phyloP scores from a whole-genome alignment of 1,140 invertebrate genomes.

The Catajapyx aquilonaris region DNA sequence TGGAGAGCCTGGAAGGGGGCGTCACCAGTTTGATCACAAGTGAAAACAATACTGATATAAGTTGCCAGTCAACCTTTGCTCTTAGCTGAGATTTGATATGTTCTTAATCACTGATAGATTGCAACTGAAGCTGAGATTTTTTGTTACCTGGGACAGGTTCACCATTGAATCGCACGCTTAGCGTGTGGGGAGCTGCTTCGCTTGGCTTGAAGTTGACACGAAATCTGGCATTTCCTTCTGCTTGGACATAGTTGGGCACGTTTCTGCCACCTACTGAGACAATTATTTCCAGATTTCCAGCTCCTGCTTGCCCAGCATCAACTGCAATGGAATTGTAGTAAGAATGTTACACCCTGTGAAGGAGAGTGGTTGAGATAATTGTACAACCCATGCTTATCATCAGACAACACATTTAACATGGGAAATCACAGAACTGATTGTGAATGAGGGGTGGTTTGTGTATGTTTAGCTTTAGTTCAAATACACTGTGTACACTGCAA shows the following conservation, averaged over 20 bases:
- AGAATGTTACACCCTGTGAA: no score
- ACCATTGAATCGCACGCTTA: slow-evolving; percentile 90
- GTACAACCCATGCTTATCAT: no score
- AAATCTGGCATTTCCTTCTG: slow-evolving; percentile 89
- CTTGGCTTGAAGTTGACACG: slow-evolving; percentile 92
- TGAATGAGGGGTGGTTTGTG: no score
- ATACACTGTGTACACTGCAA: no score
- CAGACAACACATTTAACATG: no score
- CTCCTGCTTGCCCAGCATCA: slow-evolving; percentile 60
- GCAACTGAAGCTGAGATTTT: no score
- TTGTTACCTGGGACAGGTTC: slow-evolving; percentile 62
- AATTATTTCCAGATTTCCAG: slow-evolving; percentile 92
- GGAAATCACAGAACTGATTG: background rate
- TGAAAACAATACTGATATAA: slow-evolving; percentile 2
- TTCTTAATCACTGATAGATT: background rate
- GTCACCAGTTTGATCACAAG: background rate
- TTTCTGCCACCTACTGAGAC: slow-evolving; percentile 93
- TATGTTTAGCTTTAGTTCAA: no score
- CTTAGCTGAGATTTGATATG: no score
- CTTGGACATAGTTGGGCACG: slow-evolving; percentile 95
- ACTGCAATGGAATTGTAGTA: slow-evolving; percentile 25
- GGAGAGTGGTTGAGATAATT: no score
- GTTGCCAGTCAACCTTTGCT: no score
- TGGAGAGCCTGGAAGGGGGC: slow-evolving; percentile 41
- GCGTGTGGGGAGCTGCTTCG: slow-evolving; percentile 63